Evolutionary conservation across 1,140 invertebrate genomes (phyloP), one percentile per base, ranked within the genome.

Genomic region (Apis florea): DNA sequence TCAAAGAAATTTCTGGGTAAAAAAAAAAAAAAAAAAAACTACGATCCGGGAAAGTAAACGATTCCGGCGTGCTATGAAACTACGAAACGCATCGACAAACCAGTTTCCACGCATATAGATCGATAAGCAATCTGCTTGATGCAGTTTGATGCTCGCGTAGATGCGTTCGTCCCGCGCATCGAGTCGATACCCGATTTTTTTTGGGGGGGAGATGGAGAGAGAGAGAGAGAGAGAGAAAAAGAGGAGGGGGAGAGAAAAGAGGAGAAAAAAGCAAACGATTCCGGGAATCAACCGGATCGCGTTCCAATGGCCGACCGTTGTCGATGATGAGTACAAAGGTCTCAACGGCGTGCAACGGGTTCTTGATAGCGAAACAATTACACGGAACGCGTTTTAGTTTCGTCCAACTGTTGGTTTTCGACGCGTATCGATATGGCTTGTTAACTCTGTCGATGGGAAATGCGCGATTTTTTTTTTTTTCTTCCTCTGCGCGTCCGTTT

Each of bases 81-180:
- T 40, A 40, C n/a, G 17, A n/a, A 26, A 19, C 31, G 61, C 49
- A 17, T 0, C 24, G 21, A 19, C 68, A 31, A 74, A 85, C 54
- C 49, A 71, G 68, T 69, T 56, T 12, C 69, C 31, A 56, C n/a
- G 61, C 51, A n/a, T 19, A 26, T 40, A 56, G 72, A 84, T 86
- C 84, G 80, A 86, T 83, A 67, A 70, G 81, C 85, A 86, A 86
- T 86, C 85, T 85, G 77, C 84, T 86, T 77, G 84, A 86, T 85
- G 85, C 79, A 86, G 75, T 71, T 85, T 75, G 69, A 85, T 83
- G 77, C 73, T 68, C 71, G 80, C 68, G 66, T 79, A 79, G 85
- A 85, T 83, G 84, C 85, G 82, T 86, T 86, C 66, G 31, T 76
- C 84, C 75, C 74, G 71, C 40, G 31, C 75, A 78, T 75, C 74